These are phyloP conservation scores for Aspidiotus destructor DNA, from an alignment of 2,888 invertebrate species.

Conservation along the genomic window DNA sequence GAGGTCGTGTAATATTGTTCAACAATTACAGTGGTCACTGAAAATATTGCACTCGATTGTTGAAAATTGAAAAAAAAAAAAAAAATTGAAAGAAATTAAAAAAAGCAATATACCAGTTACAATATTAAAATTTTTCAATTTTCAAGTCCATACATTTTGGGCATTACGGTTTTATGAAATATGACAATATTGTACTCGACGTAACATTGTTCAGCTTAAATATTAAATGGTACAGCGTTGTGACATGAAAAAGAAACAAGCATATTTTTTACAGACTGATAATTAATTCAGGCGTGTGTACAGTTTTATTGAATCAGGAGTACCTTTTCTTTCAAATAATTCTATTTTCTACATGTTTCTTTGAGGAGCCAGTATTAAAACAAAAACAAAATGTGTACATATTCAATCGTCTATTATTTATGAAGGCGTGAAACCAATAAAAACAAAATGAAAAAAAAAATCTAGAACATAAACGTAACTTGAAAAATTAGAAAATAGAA, in stretches of 20 bases:
- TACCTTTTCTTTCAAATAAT: neutral
- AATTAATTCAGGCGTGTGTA: neutral
- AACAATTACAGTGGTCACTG: neutral
- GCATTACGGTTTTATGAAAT: no score
- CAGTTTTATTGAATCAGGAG: constrained; percentile 1
- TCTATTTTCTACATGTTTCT: neutral
- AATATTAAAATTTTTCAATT: no score
- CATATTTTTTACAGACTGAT: neutral
- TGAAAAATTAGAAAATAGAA: constrained; percentile 27
- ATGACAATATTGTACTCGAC: no score
- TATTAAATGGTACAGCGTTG: no score
- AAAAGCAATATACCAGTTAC: no score
- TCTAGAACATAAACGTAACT: constrained; percentile 16
- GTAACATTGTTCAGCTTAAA: no score
- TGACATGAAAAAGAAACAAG: neutral
- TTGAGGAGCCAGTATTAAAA: neutral
- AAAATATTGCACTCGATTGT: neutral
- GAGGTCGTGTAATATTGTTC: neutral
- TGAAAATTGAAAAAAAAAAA: neutral
- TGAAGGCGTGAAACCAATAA: neutral
- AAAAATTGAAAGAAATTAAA: no score
- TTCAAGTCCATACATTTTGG: no score
- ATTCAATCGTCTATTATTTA: neutral
- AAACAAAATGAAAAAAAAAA: constrained; percentile 7
- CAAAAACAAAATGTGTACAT: neutral